Percentiles rank a stretch among this genome's conserved stretches.
phyloP scores from a whole-genome alignment of 1,140 invertebrate genomes.

The Diplogasteroides magnus region DNA sequence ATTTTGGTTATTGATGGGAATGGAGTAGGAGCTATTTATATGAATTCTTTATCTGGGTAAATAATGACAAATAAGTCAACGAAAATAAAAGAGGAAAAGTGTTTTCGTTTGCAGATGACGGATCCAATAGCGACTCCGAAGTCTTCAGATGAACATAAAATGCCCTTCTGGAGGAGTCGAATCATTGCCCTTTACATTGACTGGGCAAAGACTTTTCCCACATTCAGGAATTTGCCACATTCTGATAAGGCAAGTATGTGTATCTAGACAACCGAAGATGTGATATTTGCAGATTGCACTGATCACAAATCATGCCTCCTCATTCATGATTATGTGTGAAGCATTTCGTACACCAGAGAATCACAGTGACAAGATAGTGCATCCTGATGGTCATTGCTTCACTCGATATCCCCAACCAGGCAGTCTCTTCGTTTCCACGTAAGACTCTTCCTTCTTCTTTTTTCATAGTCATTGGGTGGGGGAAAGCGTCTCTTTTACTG shows the following conservation, averaged over 20 bases:
- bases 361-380: conserved; percentile 36
- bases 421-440: conserved; percentile 18
- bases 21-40: too few relatives aligned
- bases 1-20: too few relatives aligned
- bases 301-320: conserved; percentile 52
- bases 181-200: conserved; percentile 54
- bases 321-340: conserved; percentile 56
- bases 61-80: too few relatives aligned
- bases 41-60: too few relatives aligned
- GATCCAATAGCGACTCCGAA: conserved; percentile 47
- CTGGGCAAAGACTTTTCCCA: conserved; percentile 51
- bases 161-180: conserved; percentile 53
- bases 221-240: conserved; percentile 50
- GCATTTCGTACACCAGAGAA: conserved; percentile 53
- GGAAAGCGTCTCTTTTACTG: too few relatives aligned
- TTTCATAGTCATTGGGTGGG: too few relatives aligned
- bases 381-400: conserved; percentile 25
- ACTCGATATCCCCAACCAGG: conserved; percentile 10
- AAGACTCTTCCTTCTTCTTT: conserved; percentile 13
- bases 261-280: not conserved
- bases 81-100: too few relatives aligned
- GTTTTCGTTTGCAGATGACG: conserved; percentile 46
- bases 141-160: conserved; percentile 37
- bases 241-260: conserved; percentile 43
- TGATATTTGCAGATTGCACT: conserved; percentile 38